Percentiles rank a stretch among this genome's conserved stretches.
Conservation (phyloP, 2,797 vertebrate genomes). For the Dallia pectoralis region DNA sequence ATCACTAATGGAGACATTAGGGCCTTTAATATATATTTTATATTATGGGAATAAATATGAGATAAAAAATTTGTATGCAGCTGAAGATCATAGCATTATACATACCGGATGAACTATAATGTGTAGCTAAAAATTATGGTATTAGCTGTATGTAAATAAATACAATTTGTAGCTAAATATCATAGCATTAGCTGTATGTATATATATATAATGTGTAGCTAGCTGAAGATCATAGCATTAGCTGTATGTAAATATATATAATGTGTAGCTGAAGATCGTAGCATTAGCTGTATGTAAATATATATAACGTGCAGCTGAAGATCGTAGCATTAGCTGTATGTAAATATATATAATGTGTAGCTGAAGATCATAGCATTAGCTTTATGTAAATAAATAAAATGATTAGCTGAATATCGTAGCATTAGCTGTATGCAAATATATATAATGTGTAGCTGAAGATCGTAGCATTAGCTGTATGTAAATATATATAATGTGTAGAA, state of each 20-base stretch:
- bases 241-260: not conserved
- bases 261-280: slow-evolving; percentile 28
- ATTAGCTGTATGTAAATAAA: not conserved
- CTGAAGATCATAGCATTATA: slow-evolving; percentile 3
- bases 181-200: not conserved
- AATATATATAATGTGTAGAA: slow-evolving; percentile 28
- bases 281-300: not conserved
- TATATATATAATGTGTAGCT: slow-evolving; percentile 32
- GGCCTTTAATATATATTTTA: not conserved
- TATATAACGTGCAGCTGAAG: slow-evolving; percentile 36
- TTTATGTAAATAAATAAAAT: slow-evolving; percentile 16
- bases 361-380: not conserved
- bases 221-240: slow-evolving; percentile 18
- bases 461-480: too few relatives aligned
- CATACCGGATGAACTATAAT: not conserved
- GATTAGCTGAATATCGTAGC: slow-evolving; percentile 19
- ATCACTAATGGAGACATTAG: slow-evolving; percentile 31
- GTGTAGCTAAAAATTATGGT: not conserved
- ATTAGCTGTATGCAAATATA: not conserved
- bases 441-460: not conserved
- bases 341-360: not conserved
- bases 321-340: not conserved
- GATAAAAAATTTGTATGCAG: slow-evolving; percentile 36
- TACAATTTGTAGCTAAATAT: not conserved
- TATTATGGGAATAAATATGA: slow-evolving; percentile 20